These are phyloP conservation scores for Labeo catla DNA, from an alignment of 2,113 vertebrate genomes.

Conservation along the genomic window DNA sequence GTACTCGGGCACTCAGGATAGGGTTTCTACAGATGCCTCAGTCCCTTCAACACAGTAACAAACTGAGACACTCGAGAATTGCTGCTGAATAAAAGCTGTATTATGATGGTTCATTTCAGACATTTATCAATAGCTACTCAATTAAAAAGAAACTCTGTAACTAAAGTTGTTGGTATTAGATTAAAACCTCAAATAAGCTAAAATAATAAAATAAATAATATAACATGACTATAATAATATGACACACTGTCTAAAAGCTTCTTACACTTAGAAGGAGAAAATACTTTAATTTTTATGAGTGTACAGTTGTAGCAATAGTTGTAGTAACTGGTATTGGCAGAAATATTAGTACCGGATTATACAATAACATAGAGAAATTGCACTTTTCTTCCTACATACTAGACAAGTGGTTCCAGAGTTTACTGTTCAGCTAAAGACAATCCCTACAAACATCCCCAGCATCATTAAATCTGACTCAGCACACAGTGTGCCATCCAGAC, in stretches of 20 bases:
- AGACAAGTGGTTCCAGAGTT: not conserved
- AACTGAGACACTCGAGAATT: not conserved
- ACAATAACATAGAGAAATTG: not conserved
- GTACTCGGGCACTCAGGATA: not conserved
- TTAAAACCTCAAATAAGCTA: not conserved
- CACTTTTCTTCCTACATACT: not conserved
- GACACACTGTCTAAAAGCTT: not conserved
- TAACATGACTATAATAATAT: not conserved
- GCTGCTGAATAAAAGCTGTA: not conserved
- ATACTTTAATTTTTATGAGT: not conserved
- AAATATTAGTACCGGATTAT: not conserved
- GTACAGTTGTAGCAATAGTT: not conserved
- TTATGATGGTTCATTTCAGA: not conserved
- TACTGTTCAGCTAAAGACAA: slow-evolving; percentile 29
- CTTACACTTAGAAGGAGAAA: not conserved
- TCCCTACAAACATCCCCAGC: slow-evolving; percentile 19
- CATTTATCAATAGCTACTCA: not conserved
- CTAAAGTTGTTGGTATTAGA: not conserved
- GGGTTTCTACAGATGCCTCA: not conserved
- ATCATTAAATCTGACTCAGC: slow-evolving; percentile 58
- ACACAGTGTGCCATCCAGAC: slow-evolving; percentile 43
- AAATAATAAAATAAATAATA: not conserved
- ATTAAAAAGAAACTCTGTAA: not conserved
- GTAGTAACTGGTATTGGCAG: not conserved
- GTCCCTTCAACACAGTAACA: slow-evolving; percentile 1